Conservation (phyloP, 2,113 vertebrate species). For the Argyrosomus japonicus region DNA sequence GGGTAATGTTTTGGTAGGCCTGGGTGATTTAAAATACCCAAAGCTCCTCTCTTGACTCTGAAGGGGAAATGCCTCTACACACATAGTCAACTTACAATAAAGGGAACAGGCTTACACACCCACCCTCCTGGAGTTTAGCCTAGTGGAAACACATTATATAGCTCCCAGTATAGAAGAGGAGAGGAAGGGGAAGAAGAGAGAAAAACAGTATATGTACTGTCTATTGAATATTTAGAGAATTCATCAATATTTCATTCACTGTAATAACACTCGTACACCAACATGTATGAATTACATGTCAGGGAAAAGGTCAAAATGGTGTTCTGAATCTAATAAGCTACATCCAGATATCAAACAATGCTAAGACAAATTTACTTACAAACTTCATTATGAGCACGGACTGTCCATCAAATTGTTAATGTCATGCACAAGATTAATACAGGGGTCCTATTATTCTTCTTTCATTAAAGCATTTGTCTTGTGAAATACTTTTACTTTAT, state of each 20-base stretch:
- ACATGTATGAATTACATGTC: slow-evolving; percentile 2
- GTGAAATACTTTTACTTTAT: not conserved
- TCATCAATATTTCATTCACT: slow-evolving; percentile 73
- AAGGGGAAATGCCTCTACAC: slow-evolving; percentile 59
- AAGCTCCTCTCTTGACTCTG: slow-evolving; percentile 30
- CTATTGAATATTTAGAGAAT: slow-evolving; percentile 53
- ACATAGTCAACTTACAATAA: slow-evolving; percentile 52
- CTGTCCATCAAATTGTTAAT: not conserved
- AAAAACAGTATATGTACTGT: slow-evolving; percentile 7
- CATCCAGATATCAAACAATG: not conserved
- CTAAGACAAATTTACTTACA: not conserved
- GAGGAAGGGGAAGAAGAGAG: not conserved
- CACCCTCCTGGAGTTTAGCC: slow-evolving; percentile 8
- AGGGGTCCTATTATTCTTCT: not conserved
- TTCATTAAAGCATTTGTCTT: not conserved
- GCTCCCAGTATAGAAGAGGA: not conserved
- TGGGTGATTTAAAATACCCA: slow-evolving; percentile 56
- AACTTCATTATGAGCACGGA: not conserved
- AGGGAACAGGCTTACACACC: slow-evolving; percentile 41
- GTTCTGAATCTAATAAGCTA: not conserved
- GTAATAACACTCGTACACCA: too few species aligned
- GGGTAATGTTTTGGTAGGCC: slow-evolving; percentile 51
- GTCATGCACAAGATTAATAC: not conserved
- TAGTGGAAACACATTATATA: slow-evolving; percentile 17
- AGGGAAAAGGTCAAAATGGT: not conserved